Evolutionary conservation across 2,888 invertebrate genomes (phyloP).

Genomic region (Nesidiocoris tenuis): DNA sequence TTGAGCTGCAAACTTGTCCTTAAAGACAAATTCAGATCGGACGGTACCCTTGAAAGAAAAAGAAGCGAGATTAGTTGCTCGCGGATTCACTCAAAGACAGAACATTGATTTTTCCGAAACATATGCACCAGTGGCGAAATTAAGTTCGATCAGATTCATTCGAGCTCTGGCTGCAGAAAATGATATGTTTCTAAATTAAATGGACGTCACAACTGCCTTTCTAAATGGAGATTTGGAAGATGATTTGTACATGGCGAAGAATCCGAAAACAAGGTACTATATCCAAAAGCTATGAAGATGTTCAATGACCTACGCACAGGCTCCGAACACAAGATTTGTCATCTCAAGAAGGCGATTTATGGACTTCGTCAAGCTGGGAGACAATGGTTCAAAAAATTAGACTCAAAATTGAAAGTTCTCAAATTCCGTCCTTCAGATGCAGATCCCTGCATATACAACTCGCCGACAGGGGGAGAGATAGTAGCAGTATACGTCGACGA

Average conservation of each 20-base stretch:
- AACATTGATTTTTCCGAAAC: not conserved
- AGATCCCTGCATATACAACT: conserved; percentile 27
- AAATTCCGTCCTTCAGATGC: conserved; percentile 5
- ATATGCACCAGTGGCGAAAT: not conserved
- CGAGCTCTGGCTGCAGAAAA: not conserved
- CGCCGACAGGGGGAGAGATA: not conserved
- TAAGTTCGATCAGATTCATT: conserved; percentile 1
- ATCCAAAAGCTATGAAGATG: not conserved
- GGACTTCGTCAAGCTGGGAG: not conserved
- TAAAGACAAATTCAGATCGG: not conserved
- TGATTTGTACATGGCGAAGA: conserved; percentile 9
- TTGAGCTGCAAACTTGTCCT: not conserved
- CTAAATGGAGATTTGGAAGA: conserved; percentile 1
- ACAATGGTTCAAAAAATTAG: conserved; percentile 10
- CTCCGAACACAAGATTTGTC: not conserved
- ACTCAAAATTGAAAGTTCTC: not conserved
- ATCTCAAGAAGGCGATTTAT: not conserved
- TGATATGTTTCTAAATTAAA: not conserved
- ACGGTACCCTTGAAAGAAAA: not conserved
- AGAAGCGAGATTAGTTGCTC: conserved; percentile 7
- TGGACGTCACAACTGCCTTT: conserved; percentile 13
- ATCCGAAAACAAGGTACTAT: not conserved
- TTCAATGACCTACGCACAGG: not conserved
- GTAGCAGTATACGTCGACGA: not conserved
- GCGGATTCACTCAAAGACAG: not conserved